These are phyloP conservation scores for Acropora tenuis DNA, from an alignment of 64 coral and sea anemone genomes.

Conservation along the genomic window DNA sequence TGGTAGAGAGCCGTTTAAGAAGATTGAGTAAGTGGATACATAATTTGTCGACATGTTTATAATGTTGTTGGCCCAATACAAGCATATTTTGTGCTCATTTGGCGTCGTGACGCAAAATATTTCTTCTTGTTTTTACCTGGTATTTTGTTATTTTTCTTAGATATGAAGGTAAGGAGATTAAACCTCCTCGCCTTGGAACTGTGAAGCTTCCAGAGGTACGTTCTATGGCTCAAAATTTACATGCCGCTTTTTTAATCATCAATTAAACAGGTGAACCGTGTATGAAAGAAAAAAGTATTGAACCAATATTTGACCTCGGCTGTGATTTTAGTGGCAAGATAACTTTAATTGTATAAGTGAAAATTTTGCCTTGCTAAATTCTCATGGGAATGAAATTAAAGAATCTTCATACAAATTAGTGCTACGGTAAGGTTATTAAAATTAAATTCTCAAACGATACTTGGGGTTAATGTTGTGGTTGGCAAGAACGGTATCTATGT, in stretches of 20 bases:
- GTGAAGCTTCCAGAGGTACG: slow-evolving; percentile 9
- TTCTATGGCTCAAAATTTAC: background rate
- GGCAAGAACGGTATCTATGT: background rate
- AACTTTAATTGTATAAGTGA: too few species aligned
- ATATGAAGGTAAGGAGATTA: slow-evolving; percentile 11
- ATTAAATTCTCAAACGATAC: background rate
- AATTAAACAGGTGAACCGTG: background rate
- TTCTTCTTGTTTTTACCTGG: background rate
- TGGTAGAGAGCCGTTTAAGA: slow-evolving; percentile 58
- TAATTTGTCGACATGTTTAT: background rate
- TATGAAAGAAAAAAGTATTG: background rate
- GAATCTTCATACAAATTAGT: too few species aligned
- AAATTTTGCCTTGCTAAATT: background rate
- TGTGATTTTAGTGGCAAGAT: too few species aligned
- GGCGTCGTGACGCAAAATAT: background rate
- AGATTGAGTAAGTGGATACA: slow-evolving; percentile 33
- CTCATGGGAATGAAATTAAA: too few species aligned
- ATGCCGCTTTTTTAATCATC: background rate
- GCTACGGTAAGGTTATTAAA: background rate
- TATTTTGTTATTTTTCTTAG: background rate
- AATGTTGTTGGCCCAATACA: background rate
- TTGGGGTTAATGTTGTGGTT: background rate
- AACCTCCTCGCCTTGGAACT: background rate
- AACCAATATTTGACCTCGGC: too few species aligned
- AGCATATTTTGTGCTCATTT: background rate